Evolutionary conservation across 1,140 invertebrate genomes (phyloP).

Genomic region (Amphibalanus amphitrite): DNA sequence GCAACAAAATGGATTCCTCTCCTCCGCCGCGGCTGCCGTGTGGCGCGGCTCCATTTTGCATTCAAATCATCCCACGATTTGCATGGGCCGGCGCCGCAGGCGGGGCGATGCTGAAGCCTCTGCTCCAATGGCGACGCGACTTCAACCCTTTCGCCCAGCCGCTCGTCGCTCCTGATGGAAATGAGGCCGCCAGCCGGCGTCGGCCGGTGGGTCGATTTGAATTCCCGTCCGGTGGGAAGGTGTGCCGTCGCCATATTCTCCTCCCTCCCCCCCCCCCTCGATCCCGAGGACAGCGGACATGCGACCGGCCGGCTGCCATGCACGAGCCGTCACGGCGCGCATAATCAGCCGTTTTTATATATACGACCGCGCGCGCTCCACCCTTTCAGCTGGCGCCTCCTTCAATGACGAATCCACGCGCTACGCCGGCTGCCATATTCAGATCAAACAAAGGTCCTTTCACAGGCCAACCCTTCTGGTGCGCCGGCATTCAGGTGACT

Average conservation of each 20-base stretch:
- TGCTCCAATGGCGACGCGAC: neutral
- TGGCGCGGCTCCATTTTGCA: neutral
- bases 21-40: too few species aligned
- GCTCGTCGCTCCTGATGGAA: neutral
- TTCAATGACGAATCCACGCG: neutral
- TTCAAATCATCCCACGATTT: neutral
- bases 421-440: neutral
- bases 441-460: slow-evolving; percentile 1
- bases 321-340: neutral
- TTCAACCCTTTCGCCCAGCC: neutral
- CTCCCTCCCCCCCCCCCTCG: too few species aligned
- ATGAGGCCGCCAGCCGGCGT: neutral
- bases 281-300: neutral
- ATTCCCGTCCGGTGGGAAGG: neutral
- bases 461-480: neutral
- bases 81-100: neutral
- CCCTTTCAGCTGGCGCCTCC: neutral
- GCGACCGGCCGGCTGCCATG: neutral
- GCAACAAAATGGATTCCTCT: neutral
- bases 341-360: neutral
- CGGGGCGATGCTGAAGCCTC: too few species aligned
- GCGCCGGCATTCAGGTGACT: neutral
- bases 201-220: neutral
- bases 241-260: neutral
- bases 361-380: neutral